phyloP scores from a whole-genome alignment of 1,140 invertebrate genomes.

The Caligus rogercresseyi region DNA sequence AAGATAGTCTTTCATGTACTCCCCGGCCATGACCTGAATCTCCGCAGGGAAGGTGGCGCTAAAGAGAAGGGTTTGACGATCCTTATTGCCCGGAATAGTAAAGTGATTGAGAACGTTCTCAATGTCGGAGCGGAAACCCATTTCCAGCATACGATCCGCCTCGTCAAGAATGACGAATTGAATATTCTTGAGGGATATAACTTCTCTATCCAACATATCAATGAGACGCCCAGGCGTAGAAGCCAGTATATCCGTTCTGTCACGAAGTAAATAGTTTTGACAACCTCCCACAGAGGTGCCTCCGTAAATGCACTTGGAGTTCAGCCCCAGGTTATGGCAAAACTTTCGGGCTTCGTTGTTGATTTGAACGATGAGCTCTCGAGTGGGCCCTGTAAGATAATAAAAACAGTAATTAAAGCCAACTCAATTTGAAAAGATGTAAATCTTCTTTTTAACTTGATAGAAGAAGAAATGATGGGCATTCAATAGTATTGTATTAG shows the following conservation, averaged over 20 bases:
- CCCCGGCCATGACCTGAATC: constrained; percentile 36
- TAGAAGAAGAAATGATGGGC: too few relatives aligned
- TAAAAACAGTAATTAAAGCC: too few relatives aligned
- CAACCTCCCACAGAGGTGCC: constrained; percentile 59
- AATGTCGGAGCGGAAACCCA: constrained; percentile 61
- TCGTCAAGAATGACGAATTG: constrained; percentile 77
- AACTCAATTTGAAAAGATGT: too few relatives aligned
- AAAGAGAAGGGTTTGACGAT: constrained; percentile 70
- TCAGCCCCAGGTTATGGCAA: constrained; percentile 48
- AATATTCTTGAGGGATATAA: constrained; percentile 60
- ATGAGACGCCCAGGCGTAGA: constrained; percentile 85
- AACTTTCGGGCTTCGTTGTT: constrained; percentile 70
- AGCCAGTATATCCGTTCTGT: constrained; percentile 70
- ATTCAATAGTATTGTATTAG: too few relatives aligned
- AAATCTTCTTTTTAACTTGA: too few relatives aligned
- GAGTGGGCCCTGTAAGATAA: constrained; percentile 54
- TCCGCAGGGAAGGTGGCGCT: constrained; percentile 83
- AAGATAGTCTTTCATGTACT: constrained; percentile 39
- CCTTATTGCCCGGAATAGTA: constrained; percentile 45
- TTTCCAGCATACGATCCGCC: constrained; percentile 84
- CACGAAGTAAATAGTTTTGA: constrained; percentile 43
- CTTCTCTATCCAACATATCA: constrained; percentile 75
- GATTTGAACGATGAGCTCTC: constrained; percentile 78
- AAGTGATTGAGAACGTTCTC: constrained; percentile 51
- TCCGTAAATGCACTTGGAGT: constrained; percentile 57